These are phyloP conservation scores for Physeter macrocephalus DNA, from an alignment of 2,113 vertebrate species.

Conservation along the genomic window DNA sequence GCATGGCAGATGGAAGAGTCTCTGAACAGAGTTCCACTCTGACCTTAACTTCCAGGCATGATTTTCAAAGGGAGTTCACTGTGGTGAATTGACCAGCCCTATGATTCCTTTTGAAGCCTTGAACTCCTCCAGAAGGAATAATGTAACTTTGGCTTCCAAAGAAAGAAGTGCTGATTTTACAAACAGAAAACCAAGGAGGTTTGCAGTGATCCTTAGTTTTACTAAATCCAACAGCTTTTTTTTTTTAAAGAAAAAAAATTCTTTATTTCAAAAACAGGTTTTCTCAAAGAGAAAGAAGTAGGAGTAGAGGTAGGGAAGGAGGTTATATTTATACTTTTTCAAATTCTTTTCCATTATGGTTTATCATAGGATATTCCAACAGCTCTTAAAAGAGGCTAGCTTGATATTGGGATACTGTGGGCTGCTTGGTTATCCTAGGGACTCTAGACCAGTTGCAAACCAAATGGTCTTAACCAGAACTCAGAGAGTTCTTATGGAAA, in stretches of 20 bases:
- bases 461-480: background rate
- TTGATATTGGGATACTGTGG: background rate
- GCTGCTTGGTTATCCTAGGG: background rate
- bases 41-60: background rate
- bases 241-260: background rate
- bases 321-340: background rate
- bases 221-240: background rate
- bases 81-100: background rate
- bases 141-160: background rate
- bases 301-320: background rate
- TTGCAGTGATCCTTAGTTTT: background rate
- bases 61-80: background rate
- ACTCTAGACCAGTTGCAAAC: background rate
- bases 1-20: background rate
- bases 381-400: background rate
- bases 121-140: background rate
- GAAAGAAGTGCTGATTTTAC: background rate
- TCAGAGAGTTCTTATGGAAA: background rate
- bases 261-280: background rate
- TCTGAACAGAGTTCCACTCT: background rate
- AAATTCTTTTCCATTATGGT: background rate
- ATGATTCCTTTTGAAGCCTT: background rate
- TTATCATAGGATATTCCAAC: background rate
- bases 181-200: background rate
- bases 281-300: background rate